Evolutionary conservation across 2,888 invertebrate genomes (phyloP).

Genomic region (Nomada lathburiana): DNA sequence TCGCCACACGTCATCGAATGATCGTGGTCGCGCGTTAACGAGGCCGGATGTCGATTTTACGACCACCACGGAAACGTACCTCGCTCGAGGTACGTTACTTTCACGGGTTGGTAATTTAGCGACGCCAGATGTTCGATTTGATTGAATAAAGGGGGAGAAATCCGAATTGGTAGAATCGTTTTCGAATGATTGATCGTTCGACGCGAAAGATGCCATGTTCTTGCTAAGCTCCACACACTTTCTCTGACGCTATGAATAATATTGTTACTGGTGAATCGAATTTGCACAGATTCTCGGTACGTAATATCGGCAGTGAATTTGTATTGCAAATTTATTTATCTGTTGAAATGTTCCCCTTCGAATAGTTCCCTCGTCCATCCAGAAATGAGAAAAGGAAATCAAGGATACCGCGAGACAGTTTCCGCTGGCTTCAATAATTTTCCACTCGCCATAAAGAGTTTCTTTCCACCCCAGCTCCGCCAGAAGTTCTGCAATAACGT

Average conservation of each 20-base stretch:
- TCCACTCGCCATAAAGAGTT: no score
- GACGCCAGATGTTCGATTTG: slow-evolving; percentile 2
- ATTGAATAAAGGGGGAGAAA: slow-evolving; percentile 9
- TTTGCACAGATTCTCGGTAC: no score
- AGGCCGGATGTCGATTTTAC: slow-evolving; percentile 32
- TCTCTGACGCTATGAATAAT: no score
- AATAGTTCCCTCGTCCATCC: no score
- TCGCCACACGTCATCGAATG: slow-evolving; percentile 44
- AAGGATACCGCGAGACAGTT: no score
- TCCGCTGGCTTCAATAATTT: no score
- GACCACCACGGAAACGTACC: background rate
- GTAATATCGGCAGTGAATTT: no score
- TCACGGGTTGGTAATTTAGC: background rate
- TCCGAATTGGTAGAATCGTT: background rate
- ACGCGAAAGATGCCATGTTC: background rate
- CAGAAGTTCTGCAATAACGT: background rate
- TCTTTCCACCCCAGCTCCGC: no score
- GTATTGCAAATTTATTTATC: no score
- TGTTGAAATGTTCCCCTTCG: no score
- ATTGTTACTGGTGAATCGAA: no score
- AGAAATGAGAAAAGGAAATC: no score
- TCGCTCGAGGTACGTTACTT: background rate
- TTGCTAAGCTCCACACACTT: background rate
- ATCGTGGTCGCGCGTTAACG: slow-evolving; percentile 44
- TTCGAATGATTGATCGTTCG: background rate